Evolutionary conservation across 2,113 vertebrate genomes (phyloP), one percentile per base, ranked within the genome.

Genomic region (Saccopteryx leptura): DNA sequence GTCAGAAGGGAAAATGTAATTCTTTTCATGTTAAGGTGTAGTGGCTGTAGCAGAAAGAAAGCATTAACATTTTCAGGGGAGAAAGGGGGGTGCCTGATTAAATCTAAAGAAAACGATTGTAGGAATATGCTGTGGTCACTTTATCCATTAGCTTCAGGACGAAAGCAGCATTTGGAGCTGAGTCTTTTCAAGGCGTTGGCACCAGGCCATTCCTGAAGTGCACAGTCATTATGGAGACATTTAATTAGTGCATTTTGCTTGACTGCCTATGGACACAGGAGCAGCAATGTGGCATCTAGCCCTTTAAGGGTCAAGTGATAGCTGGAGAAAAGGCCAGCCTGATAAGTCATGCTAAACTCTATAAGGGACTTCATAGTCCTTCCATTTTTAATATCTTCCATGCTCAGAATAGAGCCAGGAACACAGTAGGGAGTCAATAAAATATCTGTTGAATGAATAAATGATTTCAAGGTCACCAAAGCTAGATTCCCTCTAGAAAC

Each of bases 241-340:
- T 98, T 98, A 98, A 98, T 97, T 96, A 97, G 91, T 90, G 95
- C 91, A 95, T 95, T 96, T 91, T 95, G 93, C 93, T 96, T 96
- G 94, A 95, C 81, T 96, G 93, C 93, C 76, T 84, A 85, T 93
- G 86, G 97, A 84, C 66, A 71, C 66, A 72, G 68, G 86, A 61
- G 14, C 28, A 94, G 50, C 89, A 94, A 54, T 93, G n/a, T 93
- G 93, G 90, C 95, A 96, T 75, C 26, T 87, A 93, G 66, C 48
- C 46, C 17, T 95, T 96, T 94, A 83, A 96, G 91, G 91, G 83
- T 91, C 63, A 88, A n/a, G 31, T 91, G 88, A 92, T 9, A 9
- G 56, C 78, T 95, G 54, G 81, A 90, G 78, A 95, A 63, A 76
- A 90, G 65, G 48, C 46, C 52, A 88, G 28, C 3, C 69, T 94